Evolutionary conservation across 2,888 invertebrate genomes (phyloP).

Genomic region (Lymantria monacha): DNA sequence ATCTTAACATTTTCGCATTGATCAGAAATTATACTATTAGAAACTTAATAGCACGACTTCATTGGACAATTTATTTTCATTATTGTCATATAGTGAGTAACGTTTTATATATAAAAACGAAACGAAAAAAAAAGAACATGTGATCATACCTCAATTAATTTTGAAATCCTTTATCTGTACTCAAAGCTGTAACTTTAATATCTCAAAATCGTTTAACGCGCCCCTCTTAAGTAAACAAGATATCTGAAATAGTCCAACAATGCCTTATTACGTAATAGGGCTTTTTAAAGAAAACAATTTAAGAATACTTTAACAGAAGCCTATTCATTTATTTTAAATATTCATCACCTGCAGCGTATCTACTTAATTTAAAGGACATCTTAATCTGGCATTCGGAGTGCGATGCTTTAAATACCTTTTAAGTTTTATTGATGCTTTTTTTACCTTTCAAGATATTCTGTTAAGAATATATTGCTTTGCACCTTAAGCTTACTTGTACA

Average conservation of each 20-base stretch:
- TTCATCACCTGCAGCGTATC: constrained; percentile 54
- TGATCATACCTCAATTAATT: neutral
- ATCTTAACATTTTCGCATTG: too few species aligned
- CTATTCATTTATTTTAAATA: constrained; percentile 49
- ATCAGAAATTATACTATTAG: too few species aligned
- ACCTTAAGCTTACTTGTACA: too few species aligned
- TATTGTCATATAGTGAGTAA: too few species aligned
- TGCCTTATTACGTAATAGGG: constrained; percentile 1
- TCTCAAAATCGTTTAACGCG: neutral
- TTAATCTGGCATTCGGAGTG: constrained; percentile 52
- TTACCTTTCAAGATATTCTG: constrained; percentile 27
- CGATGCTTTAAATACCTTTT: constrained; percentile 53
- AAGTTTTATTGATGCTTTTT: constrained; percentile 41
- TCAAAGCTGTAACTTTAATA: neutral
- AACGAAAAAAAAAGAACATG: neutral
- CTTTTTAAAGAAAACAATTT: constrained; percentile 8
- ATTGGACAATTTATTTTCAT: too few species aligned
- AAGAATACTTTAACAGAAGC: constrained; percentile 11
- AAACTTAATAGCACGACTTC: too few species aligned
- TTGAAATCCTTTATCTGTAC: neutral
- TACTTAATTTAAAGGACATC: constrained; percentile 55
- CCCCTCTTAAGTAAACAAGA: neutral
- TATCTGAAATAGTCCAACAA: neutral
- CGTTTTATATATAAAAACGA: too few species aligned
- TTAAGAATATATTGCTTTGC: constrained; percentile 20